Evolutionary conservation across 2,797 vertebrate species (phyloP), one percentile per base, ranked within the genome.

Genomic region (Halcyon smyrnensis): DNA sequence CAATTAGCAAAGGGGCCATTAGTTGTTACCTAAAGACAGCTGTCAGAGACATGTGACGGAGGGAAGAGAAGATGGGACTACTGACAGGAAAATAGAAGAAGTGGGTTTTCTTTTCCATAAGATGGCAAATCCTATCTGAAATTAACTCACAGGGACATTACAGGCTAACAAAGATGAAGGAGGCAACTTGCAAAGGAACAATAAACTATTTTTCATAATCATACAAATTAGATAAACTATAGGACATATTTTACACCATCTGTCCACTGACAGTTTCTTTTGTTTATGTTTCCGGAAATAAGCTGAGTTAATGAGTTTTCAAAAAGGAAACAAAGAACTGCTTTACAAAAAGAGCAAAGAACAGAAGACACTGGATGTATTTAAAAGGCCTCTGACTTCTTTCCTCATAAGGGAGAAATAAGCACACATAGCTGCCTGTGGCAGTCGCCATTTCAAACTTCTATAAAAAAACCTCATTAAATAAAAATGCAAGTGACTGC

Each of bases 281-380:
- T 80, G 14, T 27, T 75, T 59, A 85, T 46, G 18, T 34, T 82
- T 89, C 68, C 73, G 92, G 43, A 87, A 84, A 87, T 36, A 76
- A 82, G 43, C 7, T 12, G 41, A 84, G 82, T 23, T 3, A 83
- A 12, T 15, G 5, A 43, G 25, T 63, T 84, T 77, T 56, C 39
- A 87, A 30, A 89, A 73, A 46, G 4, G 19, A 90, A 82, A 59
- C 15, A 65, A 53, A 5, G 48, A 63, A 62, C 20, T 1, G 8
- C 8, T 62, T 73, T 4, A 74, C 11, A 74, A 51, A 73, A 89
- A 51, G 12, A 50, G 62, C 21, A 56, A 78, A 81, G 48, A 84
- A 79, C 21, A 54, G 21, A 70, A 62, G 6, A 65, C 25, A 51
- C 0, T 12, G 37, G 21, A 39, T 16, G 27, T 74, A 71, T 45